Conservation (phyloP, 2,888 invertebrate species). For the Bombylius major region DNA sequence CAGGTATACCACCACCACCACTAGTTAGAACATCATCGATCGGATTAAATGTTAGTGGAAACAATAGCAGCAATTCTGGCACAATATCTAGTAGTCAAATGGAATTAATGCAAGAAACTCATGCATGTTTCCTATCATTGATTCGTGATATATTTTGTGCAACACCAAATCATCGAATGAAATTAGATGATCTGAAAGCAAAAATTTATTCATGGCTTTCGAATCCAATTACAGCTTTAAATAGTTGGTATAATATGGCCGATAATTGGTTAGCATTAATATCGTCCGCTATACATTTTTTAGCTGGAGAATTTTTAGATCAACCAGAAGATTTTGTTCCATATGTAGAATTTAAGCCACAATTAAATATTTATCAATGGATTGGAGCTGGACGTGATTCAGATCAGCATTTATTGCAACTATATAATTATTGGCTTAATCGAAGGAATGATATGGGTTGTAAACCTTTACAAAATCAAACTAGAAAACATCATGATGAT, state of each 20-base stretch:
- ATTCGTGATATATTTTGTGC: conserved; percentile 80
- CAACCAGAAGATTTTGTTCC: conserved; percentile 81
- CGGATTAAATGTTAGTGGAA: no score
- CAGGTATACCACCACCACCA: no score
- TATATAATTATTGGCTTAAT: conserved; percentile 71
- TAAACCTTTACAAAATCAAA: conserved; percentile 8
- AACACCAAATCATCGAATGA: conserved; percentile 71
- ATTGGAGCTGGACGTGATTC: conserved; percentile 88
- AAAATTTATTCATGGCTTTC: conserved; percentile 60
- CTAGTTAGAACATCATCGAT: no score
- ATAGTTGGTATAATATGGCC: conserved; percentile 62
- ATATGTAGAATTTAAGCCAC: conserved; percentile 69
- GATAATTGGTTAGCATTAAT: conserved; percentile 64
- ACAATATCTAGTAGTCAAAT: conserved; percentile 22
- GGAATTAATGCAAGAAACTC: conserved; percentile 64
- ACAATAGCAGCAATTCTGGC: conserved; percentile 1
- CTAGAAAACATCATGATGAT: conserved; percentile 23
- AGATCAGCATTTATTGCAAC: conserved; percentile 57
- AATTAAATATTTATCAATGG: conserved; percentile 57
- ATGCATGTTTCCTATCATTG: conserved; percentile 75
- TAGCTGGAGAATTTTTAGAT: conserved; percentile 68
- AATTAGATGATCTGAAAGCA: conserved; percentile 59
- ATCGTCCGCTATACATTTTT: conserved; percentile 67
- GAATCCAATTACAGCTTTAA: conserved; percentile 68
- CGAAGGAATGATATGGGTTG: conserved; percentile 40